These are phyloP conservation scores for Zaprionus lineosus DNA, from an alignment of 2,888 invertebrate genomes.

Conservation along the genomic window DNA sequence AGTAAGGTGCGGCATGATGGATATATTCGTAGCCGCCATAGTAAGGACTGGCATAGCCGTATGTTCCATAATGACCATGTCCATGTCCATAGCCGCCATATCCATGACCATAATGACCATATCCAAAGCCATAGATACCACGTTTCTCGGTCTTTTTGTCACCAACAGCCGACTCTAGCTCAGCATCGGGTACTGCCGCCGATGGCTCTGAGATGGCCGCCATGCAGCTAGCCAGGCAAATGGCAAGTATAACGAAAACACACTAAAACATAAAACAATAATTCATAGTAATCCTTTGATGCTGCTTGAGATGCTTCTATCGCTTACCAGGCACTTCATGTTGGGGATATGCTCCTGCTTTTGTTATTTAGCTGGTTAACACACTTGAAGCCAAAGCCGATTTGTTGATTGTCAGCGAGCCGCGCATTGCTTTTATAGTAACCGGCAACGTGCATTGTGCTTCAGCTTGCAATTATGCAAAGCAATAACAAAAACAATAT, in stretches of 20 bases:
- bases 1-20: slow-evolving; percentile 56
- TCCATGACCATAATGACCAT: slow-evolving; percentile 57
- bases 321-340: slow-evolving; percentile 70
- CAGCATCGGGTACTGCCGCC: slow-evolving; percentile 24
- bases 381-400: slow-evolving; percentile 27
- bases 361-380: slow-evolving; percentile 20
- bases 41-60: slow-evolving; percentile 53
- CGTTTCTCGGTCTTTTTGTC: slow-evolving; percentile 73
- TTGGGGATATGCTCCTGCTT: slow-evolving; percentile 21
- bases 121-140: slow-evolving; percentile 69
- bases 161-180: slow-evolving; percentile 33
- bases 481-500: background rate
- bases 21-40: slow-evolving; percentile 66
- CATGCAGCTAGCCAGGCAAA: slow-evolving; percentile 46
- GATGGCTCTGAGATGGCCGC: slow-evolving; percentile 62
- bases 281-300: slow-evolving; percentile 8
- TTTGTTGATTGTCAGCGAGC: slow-evolving; percentile 48
- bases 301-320: background rate
- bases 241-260: slow-evolving; percentile 43
- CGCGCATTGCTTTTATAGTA: slow-evolving; percentile 57
- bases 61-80: slow-evolving; percentile 47
- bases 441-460: slow-evolving; percentile 45
- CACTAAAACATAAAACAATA: slow-evolving; percentile 30
- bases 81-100: slow-evolving; percentile 61
- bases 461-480: slow-evolving; percentile 69